Evolutionary conservation across 2,113 vertebrate species (phyloP), one percentile per base, ranked within the genome.

Genomic region (Dolichallabes microphthalmus): DNA sequence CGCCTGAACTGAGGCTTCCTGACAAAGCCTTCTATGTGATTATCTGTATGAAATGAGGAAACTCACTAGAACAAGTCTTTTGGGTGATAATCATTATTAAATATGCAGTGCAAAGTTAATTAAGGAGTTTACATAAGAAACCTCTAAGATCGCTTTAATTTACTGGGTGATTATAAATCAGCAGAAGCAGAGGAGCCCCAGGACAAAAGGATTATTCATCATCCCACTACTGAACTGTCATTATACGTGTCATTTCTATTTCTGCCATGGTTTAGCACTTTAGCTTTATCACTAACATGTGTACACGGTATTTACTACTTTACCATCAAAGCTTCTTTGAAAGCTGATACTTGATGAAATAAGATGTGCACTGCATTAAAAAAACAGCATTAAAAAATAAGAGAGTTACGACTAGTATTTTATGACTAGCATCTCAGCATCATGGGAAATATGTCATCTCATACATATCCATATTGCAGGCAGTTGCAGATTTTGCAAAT

Each of bases 21-120:
- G n/a, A 76, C 64, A 71, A 68, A 84, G 32, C 32, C 81, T 75
- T 30, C 61, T 25, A 1, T 69, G 52, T 77, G 27, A 53, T 61
- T 55, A 84, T 87, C 78, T 85, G 12, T 80, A 71, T 66, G 50
- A 82, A 88, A 85, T 84, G 82, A 82, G 64, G 55, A 77, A 78
- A 86, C 55, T 80, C 35, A 19, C 35, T 85, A 83, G 82, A 82
- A 39, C 64, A 66, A 85, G 60, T 79, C 69, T 83, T 89, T 83
- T 25, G 77, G 77, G 57, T 80, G 55, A 76, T 87, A 63, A 86
- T 87, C 76, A 68, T 83, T 87, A 83, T 85, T 86, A 86, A 60
- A 68, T 71, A 35, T 58, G 58, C 71, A 50, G 78, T 77, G 71
- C 57, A 82, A 66, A 87, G 61, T 82, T 89, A 89, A 89, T 89